Percentiles rank a stretch among this genome's conserved stretches.
Evolutionary conservation across 2,113 vertebrate species (phyloP).

Genomic region (Ornithorhynchus anatinus): DNA sequence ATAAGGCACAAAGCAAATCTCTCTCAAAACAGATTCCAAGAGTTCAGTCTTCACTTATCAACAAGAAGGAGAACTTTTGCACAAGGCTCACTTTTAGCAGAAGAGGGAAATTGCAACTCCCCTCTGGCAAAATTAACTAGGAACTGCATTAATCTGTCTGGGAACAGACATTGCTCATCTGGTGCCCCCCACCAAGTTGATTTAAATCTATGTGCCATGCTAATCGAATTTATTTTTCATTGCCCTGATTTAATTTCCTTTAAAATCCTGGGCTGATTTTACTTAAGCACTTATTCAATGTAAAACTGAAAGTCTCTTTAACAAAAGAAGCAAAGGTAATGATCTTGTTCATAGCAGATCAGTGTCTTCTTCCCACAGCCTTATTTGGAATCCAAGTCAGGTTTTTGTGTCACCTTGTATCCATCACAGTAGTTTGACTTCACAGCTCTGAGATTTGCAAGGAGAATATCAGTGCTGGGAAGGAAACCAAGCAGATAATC

Average conservation of each 20-base stretch:
- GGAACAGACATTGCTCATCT: neutral
- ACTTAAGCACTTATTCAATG: neutral
- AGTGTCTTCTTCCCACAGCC: fast-evolving
- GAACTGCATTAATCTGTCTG: neutral
- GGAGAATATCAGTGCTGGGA: neutral
- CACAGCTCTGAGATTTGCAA: neutral
- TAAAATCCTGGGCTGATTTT: neutral
- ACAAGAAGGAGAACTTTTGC: no score
- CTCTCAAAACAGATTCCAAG: no score
- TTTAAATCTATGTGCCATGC: neutral
- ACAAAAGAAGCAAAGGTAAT: neutral
- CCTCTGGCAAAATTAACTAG: neutral
- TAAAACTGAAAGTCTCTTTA: neutral
- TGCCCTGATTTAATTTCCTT: constrained; percentile 5
- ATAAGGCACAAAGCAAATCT: no score
- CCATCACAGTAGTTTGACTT: fast-evolving
- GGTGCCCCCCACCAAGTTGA: neutral
- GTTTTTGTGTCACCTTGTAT: fast-evolving
- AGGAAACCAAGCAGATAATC: neutral
- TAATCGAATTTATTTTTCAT: neutral
- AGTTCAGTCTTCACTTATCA: no score
- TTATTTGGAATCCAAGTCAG: fast-evolving
- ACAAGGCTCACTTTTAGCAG: neutral
- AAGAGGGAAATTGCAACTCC: no score
- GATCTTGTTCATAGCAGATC: fast-evolving